phyloP scores from a whole-genome alignment of 2,888 invertebrate species.

The Dioctria linearis region DNA sequence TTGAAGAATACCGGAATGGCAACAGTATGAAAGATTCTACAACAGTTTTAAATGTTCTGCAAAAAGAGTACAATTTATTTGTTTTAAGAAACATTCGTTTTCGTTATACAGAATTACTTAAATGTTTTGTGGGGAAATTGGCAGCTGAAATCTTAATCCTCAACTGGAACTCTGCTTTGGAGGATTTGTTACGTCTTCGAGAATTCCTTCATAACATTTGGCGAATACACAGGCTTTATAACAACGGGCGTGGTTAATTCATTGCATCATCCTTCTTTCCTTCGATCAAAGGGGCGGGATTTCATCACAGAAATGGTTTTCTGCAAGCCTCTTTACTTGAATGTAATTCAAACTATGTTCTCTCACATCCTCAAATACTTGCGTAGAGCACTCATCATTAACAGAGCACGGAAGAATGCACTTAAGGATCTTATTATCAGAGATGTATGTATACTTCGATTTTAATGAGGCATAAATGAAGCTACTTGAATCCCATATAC shows the following conservation, averaged over 20 bases:
- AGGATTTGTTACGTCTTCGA: slow-evolving; percentile 94
- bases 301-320: slow-evolving; percentile 98
- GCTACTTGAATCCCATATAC: slow-evolving; percentile 92
- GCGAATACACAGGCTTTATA: slow-evolving; percentile 89
- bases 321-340: slow-evolving; percentile 95
- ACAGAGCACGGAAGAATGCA: slow-evolving; percentile 88
- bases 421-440: slow-evolving; percentile 98
- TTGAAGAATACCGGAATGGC: slow-evolving; percentile 82
- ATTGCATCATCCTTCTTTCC: slow-evolving; percentile 99
- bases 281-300: slow-evolving; percentile 98
- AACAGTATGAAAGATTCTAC: slow-evolving; percentile 95
- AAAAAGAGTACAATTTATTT: slow-evolving; percentile 88
- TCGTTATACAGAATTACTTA: slow-evolving; percentile 85
- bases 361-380: slow-evolving; percentile 98
- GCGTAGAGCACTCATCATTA: slow-evolving; percentile 98
- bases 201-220: slow-evolving; percentile 95
- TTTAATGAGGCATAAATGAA: slow-evolving; percentile 98
- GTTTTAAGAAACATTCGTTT: slow-evolving; percentile 48
- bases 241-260: slow-evolving; percentile 98
- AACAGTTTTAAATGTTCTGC: slow-evolving; percentile 89
- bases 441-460: slow-evolving; percentile 99
- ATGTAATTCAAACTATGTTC: slow-evolving; percentile 99
- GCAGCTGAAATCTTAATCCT: slow-evolving; percentile 93
- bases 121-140: slow-evolving; percentile 92
- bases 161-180: slow-evolving; percentile 98